Evolutionary conservation across 2,888 invertebrate genomes (phyloP).

Genomic region (Pilophorus perplexus): DNA sequence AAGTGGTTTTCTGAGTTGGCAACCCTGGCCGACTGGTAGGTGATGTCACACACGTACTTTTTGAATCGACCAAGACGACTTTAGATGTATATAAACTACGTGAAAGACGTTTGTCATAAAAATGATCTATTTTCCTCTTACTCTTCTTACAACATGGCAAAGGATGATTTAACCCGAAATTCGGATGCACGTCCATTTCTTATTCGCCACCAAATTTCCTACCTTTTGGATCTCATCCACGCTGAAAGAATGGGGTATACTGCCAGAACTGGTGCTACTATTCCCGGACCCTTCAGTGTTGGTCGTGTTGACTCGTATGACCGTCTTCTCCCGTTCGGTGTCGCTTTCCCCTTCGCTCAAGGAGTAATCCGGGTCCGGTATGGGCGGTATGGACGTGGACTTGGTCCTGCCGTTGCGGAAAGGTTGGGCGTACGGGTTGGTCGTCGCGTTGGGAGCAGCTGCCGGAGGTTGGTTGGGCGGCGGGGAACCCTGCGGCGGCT

Average conservation of each 20-base stretch:
- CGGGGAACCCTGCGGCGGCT: constrained; percentile 34
- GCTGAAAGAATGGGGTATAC: constrained; percentile 80
- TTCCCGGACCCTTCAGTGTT: constrained; percentile 68
- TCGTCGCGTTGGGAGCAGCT: constrained; percentile 51
- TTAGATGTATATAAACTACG: no score
- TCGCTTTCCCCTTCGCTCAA: constrained; percentile 80
- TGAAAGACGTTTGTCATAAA: no score
- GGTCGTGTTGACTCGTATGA: constrained; percentile 41
- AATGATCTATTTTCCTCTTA: no score
- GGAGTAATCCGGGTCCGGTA: constrained; percentile 89
- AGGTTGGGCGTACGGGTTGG: constrained; percentile 62
- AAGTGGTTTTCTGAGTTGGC: no score
- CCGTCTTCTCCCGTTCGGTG: constrained; percentile 52
- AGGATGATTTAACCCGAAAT: no score
- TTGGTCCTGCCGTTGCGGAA: constrained; percentile 52
- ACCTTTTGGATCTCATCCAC: constrained; percentile 84
- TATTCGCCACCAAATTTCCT: no score
- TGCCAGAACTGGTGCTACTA: constrained; percentile 67
- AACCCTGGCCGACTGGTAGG: no score
- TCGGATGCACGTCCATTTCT: no score
- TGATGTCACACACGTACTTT: no score
- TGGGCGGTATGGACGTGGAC: constrained; percentile 63
- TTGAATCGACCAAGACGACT: no score
- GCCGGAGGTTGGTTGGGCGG: constrained; percentile 25
- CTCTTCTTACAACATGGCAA: no score